phyloP scores from a whole-genome alignment of 1,140 invertebrate species.

The Latrodectus geometricus region DNA sequence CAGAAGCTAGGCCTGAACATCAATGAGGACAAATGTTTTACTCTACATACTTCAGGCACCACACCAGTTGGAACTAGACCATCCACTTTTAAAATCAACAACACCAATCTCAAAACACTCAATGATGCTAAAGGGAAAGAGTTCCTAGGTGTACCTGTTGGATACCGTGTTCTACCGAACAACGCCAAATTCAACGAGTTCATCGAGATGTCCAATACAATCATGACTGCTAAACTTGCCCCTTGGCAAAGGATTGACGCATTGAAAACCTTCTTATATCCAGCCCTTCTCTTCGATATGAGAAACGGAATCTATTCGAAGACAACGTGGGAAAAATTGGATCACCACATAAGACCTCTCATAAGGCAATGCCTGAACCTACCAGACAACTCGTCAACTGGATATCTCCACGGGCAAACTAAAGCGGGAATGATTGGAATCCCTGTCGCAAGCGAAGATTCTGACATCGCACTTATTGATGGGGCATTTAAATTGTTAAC shows the following conservation, averaged over 20 bases:
- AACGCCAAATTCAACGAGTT: not conserved
- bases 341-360: not conserved
- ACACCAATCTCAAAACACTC: not conserved
- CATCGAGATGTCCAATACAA: not conserved
- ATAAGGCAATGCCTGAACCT: not conserved
- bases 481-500: no score
- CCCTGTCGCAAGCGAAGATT: no score
- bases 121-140: not conserved
- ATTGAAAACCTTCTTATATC: not conserved
- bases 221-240: not conserved
- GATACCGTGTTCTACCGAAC: not conserved
- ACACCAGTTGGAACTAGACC: not conserved
- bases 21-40: not conserved
- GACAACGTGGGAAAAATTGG: no score
- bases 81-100: not conserved
- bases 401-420: not conserved
- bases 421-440: not conserved
- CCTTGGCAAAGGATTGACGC: slow-evolving; percentile 3
- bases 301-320: no score
- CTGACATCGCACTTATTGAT: no score
- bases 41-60: not conserved
- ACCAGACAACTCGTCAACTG: not conserved
- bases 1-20: not conserved
- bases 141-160: not conserved
- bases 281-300: no score